A percentile compares a stretch with the other conserved stretches of the same genome.
Evolutionary conservation across 2,113 vertebrate genomes (phyloP).

Genomic region (Eubucco bourcierii): DNA sequence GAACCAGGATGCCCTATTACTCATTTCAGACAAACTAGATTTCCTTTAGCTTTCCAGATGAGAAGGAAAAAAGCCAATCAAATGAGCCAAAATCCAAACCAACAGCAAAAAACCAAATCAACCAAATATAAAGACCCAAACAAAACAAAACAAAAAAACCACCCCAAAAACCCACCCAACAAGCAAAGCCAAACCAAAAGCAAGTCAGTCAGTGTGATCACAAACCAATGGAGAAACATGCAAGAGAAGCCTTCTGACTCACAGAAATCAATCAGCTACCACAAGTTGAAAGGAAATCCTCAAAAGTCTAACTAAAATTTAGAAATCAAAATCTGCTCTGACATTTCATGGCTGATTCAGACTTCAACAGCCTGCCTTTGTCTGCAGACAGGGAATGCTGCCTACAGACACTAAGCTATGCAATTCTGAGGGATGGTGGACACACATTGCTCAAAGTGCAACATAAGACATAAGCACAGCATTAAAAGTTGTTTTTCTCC

Average conservation of each 20-base stretch:
- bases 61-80: no score
- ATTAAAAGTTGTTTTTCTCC: neutral
- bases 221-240: accelerated
- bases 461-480: accelerated
- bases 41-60: neutral
- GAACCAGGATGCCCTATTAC: neutral
- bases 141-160: no score
- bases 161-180: neutral
- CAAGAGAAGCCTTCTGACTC: neutral
- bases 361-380: neutral
- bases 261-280: neutral
- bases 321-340: neutral
- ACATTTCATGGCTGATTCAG: neutral
- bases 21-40: neutral
- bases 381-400: neutral
- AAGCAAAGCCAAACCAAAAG: neutral
- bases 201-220: neutral
- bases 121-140: no score
- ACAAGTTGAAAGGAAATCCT: neutral
- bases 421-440: neutral
- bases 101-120: no score
- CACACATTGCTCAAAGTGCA: accelerated
- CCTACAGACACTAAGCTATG: accelerated
- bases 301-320: accelerated
- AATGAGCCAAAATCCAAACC: no score